phyloP scores from a whole-genome alignment of 2,113 vertebrate species.

The Dasyornis broadbenti region DNA sequence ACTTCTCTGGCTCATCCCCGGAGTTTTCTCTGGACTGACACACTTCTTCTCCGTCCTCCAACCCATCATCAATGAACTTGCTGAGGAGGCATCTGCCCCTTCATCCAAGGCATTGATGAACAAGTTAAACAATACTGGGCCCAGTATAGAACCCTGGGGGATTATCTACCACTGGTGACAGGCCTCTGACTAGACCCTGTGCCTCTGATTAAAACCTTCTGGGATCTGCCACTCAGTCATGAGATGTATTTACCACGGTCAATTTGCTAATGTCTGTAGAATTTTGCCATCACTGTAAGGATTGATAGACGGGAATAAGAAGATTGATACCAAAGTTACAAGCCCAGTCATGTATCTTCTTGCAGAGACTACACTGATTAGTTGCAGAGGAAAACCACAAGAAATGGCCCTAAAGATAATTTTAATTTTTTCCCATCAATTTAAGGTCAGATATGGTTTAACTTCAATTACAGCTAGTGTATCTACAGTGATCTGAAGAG shows the following conservation, averaged over 20 bases:
- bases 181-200: fast-evolving
- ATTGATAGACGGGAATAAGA: background rate
- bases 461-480: background rate
- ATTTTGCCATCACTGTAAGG: background rate
- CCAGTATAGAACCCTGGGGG: background rate
- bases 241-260: background rate
- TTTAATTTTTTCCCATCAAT: background rate
- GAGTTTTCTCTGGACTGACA: background rate
- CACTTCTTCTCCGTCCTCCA: background rate
- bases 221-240: background rate
- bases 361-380: background rate
- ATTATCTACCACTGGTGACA: background rate
- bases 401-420: background rate
- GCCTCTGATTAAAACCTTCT: background rate
- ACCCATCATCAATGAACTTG: background rate
- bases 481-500: background rate
- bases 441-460: background rate
- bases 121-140: background rate
- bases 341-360: background rate
- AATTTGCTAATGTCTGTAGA: background rate
- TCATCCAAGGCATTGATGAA: background rate
- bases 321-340: background rate
- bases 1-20: background rate
- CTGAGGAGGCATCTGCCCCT: background rate
- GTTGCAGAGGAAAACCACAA: background rate